phyloP scores from a whole-genome alignment of 2,797 vertebrate genomes.

The Cossypha heuglini region DNA sequence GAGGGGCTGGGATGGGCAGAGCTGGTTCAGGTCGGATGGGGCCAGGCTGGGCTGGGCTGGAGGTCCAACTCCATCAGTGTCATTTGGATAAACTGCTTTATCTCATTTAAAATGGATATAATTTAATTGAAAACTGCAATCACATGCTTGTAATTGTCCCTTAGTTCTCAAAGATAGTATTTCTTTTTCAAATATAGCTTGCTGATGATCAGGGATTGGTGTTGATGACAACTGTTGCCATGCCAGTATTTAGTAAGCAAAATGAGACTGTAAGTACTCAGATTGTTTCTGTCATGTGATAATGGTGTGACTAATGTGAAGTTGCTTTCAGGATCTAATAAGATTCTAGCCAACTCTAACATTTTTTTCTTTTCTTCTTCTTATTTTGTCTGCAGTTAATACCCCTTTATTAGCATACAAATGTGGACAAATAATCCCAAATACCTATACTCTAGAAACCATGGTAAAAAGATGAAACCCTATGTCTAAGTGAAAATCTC shows the following conservation, averaged over 20 bases:
- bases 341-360: background rate
- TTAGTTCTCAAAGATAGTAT: constrained; percentile 9
- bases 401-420: background rate
- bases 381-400: background rate
- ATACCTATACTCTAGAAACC: background rate
- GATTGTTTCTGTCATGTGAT: background rate
- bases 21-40: background rate
- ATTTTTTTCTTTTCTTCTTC: background rate
- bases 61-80: background rate
- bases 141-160: background rate
- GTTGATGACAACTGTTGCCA: constrained; percentile 95
- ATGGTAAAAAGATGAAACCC: background rate
- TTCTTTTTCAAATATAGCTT: constrained; percentile 79
- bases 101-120: background rate
- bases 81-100: background rate
- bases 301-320: background rate
- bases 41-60: rapidly evolving
- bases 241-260: constrained; percentile 99
- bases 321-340: background rate
- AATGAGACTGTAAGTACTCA: constrained; percentile 93
- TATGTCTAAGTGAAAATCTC: background rate
- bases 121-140: background rate
- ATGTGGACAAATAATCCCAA: background rate
- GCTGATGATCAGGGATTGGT: constrained; percentile 85
- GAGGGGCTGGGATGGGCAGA: background rate